Percentiles rank a stretch among this genome's conserved stretches.
Evolutionary conservation across 1,140 invertebrate species (phyloP).

Genomic region (Scaptomyza pallida): DNA sequence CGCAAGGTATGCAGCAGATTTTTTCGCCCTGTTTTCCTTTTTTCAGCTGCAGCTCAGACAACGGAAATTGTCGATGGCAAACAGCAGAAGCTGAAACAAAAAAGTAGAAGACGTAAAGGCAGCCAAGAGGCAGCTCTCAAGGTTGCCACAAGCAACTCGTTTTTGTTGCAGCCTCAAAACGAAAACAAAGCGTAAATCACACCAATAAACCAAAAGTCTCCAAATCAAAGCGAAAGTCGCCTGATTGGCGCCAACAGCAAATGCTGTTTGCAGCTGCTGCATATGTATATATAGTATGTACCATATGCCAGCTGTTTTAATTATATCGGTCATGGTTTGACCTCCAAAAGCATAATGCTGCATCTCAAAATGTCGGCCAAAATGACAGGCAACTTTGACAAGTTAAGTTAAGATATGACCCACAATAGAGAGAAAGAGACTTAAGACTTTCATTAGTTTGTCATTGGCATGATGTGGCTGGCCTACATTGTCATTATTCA

Average conservation of each 20-base stretch:
- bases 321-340: background rate
- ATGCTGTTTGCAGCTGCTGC: background rate
- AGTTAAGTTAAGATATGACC: background rate
- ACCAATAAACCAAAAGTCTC: background rate
- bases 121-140: background rate
- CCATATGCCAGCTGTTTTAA: too few species aligned
- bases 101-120: background rate
- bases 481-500: background rate
- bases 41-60: slow-evolving; percentile 10
- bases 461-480: background rate
- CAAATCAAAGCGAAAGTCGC: slow-evolving; percentile 26
- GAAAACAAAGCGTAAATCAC: slow-evolving; percentile 44
- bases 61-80: slow-evolving; percentile 16
- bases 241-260: slow-evolving; percentile 16
- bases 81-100: background rate
- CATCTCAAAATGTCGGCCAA: background rate
- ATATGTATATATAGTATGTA: background rate
- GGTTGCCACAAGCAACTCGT: slow-evolving; percentile 15
- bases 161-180: slow-evolving; percentile 10
- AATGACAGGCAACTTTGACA: background rate
- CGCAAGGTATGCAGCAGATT: slow-evolving; percentile 35
- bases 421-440: background rate
- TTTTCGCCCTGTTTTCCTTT: too few species aligned
- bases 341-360: background rate
- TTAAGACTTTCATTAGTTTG: background rate